Base-by-base conservation (phyloP, 2,113 vertebrate species). In the Terrapene triunguis region DNA sequence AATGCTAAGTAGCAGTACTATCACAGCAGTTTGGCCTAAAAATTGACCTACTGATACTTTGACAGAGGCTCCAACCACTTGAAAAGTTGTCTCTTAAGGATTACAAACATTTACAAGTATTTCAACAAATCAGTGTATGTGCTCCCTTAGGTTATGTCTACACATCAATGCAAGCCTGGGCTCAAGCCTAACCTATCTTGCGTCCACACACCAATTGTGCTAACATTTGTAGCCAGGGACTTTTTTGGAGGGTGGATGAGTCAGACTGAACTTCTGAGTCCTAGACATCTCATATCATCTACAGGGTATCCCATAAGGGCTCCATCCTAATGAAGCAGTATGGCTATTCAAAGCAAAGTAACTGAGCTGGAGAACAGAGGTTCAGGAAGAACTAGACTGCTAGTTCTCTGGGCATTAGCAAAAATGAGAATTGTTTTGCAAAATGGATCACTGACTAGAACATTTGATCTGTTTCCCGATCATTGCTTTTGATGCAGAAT, bases 401-500 rank as follows among this genome's bases (percentile, higher is more conserved):
- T 50, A 32, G 29, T 79, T 50, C 80, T 48, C 3, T 29, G 4
- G 83, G 51, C 69, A 69, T 42, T 32, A 35, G 6, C 42, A 55
- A 88, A 85, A 59, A 59, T 42, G 3, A 89, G 59, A 92, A 74
- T 24, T 69, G 42, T 54, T 86, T 57, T 84, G 82, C 1, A 24
- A 80, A 92, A 84, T 10, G 51, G 59, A 78, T 3, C 22, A 82
- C 57, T 88, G 8, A 17, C 62, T 69, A 80, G 87, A 95, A 78
- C 32, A 80, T 14, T 76, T 81, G 50, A 59, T n/a, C 35, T 1
- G 8, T 44, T n/a, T 69, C 17, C 89, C 24, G 17, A 32, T 86
- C 51, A 55, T 1, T 80, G 38, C 50, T 69, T 17, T 88, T n/a
- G 76, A 48, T 47, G 89, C 76, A 53, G 35, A 80, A 53, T 2